Evolutionary conservation across 1,140 invertebrate genomes (phyloP).

Genomic region (Asbolus verrucosus): DNA sequence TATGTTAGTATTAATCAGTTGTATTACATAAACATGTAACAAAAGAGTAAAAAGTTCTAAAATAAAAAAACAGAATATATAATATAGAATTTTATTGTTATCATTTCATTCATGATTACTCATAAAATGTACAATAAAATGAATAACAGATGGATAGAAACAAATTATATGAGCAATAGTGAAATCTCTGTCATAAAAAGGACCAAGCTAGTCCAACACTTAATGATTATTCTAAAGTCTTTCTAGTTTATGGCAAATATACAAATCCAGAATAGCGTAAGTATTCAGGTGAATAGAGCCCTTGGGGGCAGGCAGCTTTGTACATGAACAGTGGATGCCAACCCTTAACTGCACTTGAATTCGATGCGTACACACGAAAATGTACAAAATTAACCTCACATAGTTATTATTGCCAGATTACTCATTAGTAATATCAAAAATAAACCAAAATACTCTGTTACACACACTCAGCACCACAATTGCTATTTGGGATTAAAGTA

Average conservation of each 20-base stretch:
- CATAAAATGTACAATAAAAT: constrained; percentile 66
- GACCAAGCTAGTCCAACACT: constrained; percentile 62
- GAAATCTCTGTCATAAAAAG: constrained; percentile 63
- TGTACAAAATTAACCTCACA: constrained; percentile 61
- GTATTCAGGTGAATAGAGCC: constrained; percentile 57
- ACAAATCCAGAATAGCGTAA: constrained; percentile 63
- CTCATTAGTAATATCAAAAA: constrained; percentile 64
- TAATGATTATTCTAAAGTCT: constrained; percentile 61
- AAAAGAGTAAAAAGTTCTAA: not conserved
- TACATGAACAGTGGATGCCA: constrained; percentile 60
- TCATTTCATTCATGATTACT: constrained; percentile 64
- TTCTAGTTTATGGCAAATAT: constrained; percentile 65
- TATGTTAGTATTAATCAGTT: too few species aligned
- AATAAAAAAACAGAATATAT: constrained; percentile 60
- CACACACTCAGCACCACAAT: constrained; percentile 61
- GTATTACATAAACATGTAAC: too few species aligned
- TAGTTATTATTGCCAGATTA: constrained; percentile 63
- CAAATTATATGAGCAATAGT: constrained; percentile 66
- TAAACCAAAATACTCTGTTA: constrained; percentile 63
- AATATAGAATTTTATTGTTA: constrained; percentile 66
- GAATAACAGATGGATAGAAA: constrained; percentile 66
- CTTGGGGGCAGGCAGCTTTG: constrained; percentile 57
- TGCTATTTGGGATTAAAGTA: constrained; percentile 64
- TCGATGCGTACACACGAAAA: constrained; percentile 61
- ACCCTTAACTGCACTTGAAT: constrained; percentile 63